Conservation (phyloP, 2,888 invertebrate genomes). For the Ochropleura leucogaster region DNA sequence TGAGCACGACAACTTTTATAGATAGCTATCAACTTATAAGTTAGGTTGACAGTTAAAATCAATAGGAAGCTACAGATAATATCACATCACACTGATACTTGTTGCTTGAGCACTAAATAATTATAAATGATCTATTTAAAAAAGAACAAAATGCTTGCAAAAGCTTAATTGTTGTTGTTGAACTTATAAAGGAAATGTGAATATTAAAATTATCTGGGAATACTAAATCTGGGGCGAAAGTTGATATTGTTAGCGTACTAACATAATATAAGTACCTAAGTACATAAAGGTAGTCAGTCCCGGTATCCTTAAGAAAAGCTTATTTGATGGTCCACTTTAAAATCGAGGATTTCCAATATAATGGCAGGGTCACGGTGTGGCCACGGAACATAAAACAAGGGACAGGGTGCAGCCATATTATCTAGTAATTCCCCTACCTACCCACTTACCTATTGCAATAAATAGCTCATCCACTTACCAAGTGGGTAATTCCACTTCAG, state of each 20-base stretch:
- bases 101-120: neutral
- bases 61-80: neutral
- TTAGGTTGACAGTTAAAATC: neutral
- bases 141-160: neutral
- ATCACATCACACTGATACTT: neutral
- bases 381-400: neutral
- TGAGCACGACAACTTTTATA: neutral
- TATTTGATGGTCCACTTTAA: neutral
- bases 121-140: neutral
- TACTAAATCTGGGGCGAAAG: neutral
- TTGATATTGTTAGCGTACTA: too few species aligned
- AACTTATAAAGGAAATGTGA: neutral
- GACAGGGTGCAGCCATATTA: neutral
- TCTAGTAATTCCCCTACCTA: neutral
- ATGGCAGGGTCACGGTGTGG: neutral
- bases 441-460: neutral
- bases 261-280: neutral
- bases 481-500: constrained; percentile 7
- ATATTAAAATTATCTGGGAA: neutral
- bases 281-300: neutral
- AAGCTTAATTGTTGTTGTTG: neutral
- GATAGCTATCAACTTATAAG: neutral
- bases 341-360: neutral
- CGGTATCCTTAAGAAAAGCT: neutral
- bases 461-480: constrained; percentile 4